Percentiles rank a stretch among this genome's conserved stretches.
Conservation (phyloP, 2,888 invertebrate species). For the Ditylenchus weischeri region DNA sequence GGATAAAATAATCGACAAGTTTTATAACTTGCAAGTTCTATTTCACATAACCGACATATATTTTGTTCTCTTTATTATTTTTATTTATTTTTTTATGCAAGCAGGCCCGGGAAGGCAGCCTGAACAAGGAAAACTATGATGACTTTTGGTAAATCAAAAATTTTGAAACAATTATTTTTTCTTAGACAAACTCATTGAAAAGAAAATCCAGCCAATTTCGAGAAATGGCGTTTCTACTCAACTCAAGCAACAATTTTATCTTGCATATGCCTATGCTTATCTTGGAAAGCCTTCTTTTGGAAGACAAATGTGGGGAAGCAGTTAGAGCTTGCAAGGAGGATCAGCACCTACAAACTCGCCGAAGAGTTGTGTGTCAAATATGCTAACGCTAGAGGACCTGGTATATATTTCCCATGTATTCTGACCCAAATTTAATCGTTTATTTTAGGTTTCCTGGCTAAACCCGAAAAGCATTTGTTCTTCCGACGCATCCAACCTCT, state of each 20-base stretch:
- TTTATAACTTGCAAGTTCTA: too few species aligned
- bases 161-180: too few species aligned
- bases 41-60: too few species aligned
- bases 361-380: constrained; percentile 65
- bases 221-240: constrained; percentile 67
- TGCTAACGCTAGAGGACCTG: constrained; percentile 65
- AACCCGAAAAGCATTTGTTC: constrained; percentile 67
- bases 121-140: too few species aligned
- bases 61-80: too few species aligned
- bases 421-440: background rate
- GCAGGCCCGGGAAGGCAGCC: too few species aligned
- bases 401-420: constrained; percentile 49
- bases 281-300: constrained; percentile 63
- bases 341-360: constrained; percentile 59
- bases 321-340: constrained; percentile 66
- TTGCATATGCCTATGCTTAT: constrained; percentile 68
- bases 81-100: too few species aligned
- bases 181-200: constrained; percentile 64
- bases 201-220: constrained; percentile 63
- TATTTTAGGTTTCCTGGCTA: constrained; percentile 60
- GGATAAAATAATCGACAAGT: too few species aligned
- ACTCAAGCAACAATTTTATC: constrained; percentile 67
- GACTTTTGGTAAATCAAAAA: too few species aligned
- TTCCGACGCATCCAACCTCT: constrained; percentile 66
- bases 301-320: constrained; percentile 70